Base-by-base conservation (phyloP, 2,888 invertebrate species). In the Drosophila vallismaia region DNA sequence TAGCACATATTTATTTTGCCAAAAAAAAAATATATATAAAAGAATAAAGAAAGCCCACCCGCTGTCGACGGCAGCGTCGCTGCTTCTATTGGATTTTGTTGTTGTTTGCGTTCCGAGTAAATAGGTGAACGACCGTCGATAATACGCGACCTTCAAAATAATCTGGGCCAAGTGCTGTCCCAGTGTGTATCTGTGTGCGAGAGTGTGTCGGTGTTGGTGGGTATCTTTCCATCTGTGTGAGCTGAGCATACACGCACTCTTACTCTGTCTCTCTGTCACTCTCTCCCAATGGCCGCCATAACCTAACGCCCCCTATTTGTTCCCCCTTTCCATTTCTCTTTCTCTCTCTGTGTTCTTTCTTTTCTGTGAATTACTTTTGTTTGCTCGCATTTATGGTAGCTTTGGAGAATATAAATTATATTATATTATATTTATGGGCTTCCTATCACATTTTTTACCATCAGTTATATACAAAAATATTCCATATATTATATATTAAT, bases 151-250 rank as follows among this genome's bases (percentile, higher is more conserved):
- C 91, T 91, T 91, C 91, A 91, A 89, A 88, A 90, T 89, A 90
- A 91, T 91, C 91, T 91, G 92, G 91, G 91, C 91, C 91, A 91
- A 91, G 90, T 91, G 89, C 89, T 90, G 91, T 88, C 79, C 81
- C 77, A 76, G 87, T 77, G 75, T 75, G 64, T 45, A 26, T 38
- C 26, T 14, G 63, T 64, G 24, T 63, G 63, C 67, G 55, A 60
- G 68, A 51, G 45, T 64, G 59, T 56, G 42, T 70, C 19, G 9
- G 28, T 42, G 38, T 54, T 24, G 5, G n/a, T 19, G 19, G 48
- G 24, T 44, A 33, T 64, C 14, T 38, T 3, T 53, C 10, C 64
- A 26, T 56, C 36, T 31, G 10, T 69, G 38, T 51, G 53, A 10
- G 50, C 33, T 24, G 6, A 51, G 38, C 38, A 60, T 31, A 46